These are phyloP conservation scores for Notechis scutatus DNA, from an alignment of 2,113 vertebrate species.

Conservation along the genomic window DNA sequence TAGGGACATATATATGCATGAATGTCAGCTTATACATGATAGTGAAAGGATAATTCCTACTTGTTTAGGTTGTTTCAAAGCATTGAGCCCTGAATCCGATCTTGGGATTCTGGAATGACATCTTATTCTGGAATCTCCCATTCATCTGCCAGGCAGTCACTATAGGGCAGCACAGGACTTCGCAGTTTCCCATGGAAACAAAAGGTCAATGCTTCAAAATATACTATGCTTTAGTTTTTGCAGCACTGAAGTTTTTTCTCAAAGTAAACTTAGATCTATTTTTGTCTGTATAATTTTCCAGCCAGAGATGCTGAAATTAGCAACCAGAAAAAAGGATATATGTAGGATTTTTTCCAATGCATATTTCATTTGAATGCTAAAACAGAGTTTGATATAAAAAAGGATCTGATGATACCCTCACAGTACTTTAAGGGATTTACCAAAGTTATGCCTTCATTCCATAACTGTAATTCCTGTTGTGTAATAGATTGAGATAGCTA, in stretches of 20 bases:
- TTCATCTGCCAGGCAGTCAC: background rate
- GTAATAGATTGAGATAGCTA: background rate
- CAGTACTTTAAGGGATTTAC: background rate
- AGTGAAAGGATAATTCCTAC: background rate
- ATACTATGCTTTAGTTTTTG: background rate
- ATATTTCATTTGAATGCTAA: background rate
- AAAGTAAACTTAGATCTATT: background rate
- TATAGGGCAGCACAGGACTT: background rate
- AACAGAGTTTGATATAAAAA: background rate
- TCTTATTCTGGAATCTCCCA: background rate
- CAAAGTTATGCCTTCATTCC: background rate
- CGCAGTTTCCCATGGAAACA: background rate
- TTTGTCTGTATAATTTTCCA: background rate
- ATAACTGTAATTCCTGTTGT: background rate
- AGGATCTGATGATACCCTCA: background rate
- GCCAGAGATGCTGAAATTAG: background rate
- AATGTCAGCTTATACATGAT: background rate
- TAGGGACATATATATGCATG: background rate
- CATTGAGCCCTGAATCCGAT: background rate
- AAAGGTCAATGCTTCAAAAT: background rate
- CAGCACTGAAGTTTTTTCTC: background rate
- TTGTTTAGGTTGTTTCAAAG: background rate
- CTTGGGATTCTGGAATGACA: background rate
- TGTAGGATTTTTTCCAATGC: background rate
- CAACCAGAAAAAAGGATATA: background rate